These are phyloP conservation scores for Xylota sylvarum DNA, from an alignment of 2,888 invertebrate species.

Conservation along the genomic window DNA sequence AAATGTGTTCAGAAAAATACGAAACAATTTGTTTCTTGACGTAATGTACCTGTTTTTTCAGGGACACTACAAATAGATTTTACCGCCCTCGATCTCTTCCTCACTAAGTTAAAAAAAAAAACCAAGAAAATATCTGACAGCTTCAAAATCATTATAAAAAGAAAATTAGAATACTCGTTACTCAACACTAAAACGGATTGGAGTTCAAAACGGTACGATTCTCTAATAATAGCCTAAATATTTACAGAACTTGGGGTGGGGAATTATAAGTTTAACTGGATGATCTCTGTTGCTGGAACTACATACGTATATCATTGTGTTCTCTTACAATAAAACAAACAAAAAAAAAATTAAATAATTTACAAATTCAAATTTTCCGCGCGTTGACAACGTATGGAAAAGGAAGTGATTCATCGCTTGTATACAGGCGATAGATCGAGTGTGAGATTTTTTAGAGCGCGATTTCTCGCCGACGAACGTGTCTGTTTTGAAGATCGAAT, in stretches of 20 bases:
- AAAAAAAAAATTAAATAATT: constrained; percentile 27
- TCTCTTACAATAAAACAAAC: constrained; percentile 39
- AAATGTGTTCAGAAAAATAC: constrained; percentile 29
- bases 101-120: constrained; percentile 36
- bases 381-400: constrained; percentile 35
- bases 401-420: constrained; percentile 82
- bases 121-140: constrained; percentile 38
- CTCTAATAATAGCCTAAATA: constrained; percentile 60
- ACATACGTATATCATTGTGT: constrained; percentile 37
- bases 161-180: constrained; percentile 68
- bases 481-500: constrained; percentile 93
- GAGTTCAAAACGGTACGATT: constrained; percentile 72
- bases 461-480: constrained; percentile 92
- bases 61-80: constrained; percentile 5
- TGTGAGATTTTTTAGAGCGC: constrained; percentile 92
- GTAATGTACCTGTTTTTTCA: constrained; percentile 14
- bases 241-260: constrained; percentile 57
- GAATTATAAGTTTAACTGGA: constrained; percentile 43
- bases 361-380: constrained; percentile 51
- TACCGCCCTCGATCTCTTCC: constrained; percentile 3
- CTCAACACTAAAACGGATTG: constrained; percentile 77
- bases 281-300: constrained; percentile 62
- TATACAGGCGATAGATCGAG: constrained; percentile 94
- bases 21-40: constrained; percentile 14
- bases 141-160: constrained; percentile 68